Percentiles rank a stretch among this genome's conserved stretches.
phyloP scores from a whole-genome alignment of 2,113 vertebrate species.

The Psittacula cyanocephala region DNA sequence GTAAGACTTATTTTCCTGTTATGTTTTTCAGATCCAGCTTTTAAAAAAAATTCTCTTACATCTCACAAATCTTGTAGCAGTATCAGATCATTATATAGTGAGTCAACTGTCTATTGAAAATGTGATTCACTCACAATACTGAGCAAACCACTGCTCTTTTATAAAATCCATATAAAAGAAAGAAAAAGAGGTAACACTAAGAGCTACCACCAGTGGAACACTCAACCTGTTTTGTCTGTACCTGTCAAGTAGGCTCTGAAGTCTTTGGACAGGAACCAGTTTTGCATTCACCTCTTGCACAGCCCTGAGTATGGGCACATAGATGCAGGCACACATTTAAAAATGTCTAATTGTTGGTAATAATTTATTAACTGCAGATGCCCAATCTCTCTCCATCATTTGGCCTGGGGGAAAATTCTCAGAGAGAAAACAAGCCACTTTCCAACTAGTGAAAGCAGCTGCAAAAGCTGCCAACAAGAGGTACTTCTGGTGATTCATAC shows the following conservation, averaged over 20 bases:
- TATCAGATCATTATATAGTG: not conserved
- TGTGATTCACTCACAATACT: not conserved
- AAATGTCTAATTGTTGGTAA: not conserved
- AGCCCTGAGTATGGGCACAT: not conserved
- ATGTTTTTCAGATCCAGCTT: not conserved
- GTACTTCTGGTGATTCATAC: not conserved
- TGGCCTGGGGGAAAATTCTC: not conserved
- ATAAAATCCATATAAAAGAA: not conserved
- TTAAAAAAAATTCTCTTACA: not conserved
- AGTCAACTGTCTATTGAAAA: not conserved
- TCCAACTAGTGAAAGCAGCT: not conserved
- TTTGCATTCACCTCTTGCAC: not conserved
- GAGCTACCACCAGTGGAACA: not conserved
- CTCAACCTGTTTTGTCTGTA: not conserved
- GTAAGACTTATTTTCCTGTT: not conserved
- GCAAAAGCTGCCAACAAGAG: not conserved
- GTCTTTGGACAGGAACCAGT: not conserved
- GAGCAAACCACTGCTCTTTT: not conserved
- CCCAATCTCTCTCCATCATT: not conserved
- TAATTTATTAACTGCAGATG: not conserved
- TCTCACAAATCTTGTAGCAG: not conserved
- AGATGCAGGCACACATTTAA: not conserved
- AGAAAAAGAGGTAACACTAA: not conserved
- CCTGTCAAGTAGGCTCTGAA: not conserved
- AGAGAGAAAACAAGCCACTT: not conserved